phyloP scores from a whole-genome alignment of 2,888 invertebrate genomes.

The Leuctra nigra region DNA sequence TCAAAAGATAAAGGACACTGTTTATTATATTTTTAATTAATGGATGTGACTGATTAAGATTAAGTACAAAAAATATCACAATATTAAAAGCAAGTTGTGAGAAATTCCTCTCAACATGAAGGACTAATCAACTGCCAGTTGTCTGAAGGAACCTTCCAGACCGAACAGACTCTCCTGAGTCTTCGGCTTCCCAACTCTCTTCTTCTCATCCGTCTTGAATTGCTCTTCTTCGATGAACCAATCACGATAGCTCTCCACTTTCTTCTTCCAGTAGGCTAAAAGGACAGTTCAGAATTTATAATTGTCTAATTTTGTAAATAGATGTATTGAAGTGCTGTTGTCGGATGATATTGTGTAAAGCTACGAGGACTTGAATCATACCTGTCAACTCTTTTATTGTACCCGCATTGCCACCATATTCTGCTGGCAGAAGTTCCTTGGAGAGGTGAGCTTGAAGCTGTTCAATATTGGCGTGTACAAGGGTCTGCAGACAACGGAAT shows the following conservation, averaged over 20 bases:
- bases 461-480: slow-evolving; percentile 46
- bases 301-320: not conserved
- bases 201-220: slow-evolving; percentile 45
- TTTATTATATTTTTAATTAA: too few species aligned
- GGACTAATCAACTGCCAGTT: slow-evolving; percentile 44
- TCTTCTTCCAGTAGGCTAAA: slow-evolving; percentile 41
- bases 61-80: too few species aligned
- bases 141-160: slow-evolving; percentile 48
- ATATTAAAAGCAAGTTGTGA: too few species aligned
- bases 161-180: slow-evolving; percentile 49
- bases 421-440: slow-evolving; percentile 51
- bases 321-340: too few species aligned
- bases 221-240: slow-evolving; percentile 47
- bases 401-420: slow-evolving; percentile 59
- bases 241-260: slow-evolving; percentile 44
- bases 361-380: too few species aligned
- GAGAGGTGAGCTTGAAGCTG: slow-evolving; percentile 52
- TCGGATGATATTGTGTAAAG: too few species aligned
- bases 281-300: too few species aligned
- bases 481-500: too few species aligned
- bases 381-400: slow-evolving; percentile 46
- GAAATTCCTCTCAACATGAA: too few species aligned
- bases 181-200: slow-evolving; percentile 46
- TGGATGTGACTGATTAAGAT: too few species aligned
- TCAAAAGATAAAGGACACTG: too few species aligned